Percentiles rank a stretch among this genome's conserved stretches.
phyloP scores from a whole-genome alignment of 2,888 invertebrate genomes.

The Ctena decussata region DNA sequence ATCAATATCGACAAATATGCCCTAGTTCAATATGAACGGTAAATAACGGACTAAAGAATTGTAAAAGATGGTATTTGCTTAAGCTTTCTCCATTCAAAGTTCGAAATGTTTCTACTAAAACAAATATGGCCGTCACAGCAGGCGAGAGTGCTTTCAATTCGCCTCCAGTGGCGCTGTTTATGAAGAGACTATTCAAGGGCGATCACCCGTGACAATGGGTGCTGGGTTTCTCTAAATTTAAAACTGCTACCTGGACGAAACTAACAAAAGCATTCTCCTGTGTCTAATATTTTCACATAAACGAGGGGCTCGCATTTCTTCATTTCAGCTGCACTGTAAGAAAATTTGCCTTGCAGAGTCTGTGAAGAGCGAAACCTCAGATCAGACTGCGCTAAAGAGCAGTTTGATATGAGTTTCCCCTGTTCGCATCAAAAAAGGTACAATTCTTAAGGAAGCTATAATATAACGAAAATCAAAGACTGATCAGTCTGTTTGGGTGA shows the following conservation, averaged over 20 bases:
- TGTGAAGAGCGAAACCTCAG: too few species aligned
- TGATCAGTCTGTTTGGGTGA: too few species aligned
- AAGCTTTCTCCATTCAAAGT: constrained; percentile 25
- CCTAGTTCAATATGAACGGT: constrained; percentile 25
- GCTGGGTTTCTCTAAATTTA: constrained; percentile 26
- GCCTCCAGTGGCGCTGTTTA: constrained; percentile 46
- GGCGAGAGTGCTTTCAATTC: constrained; percentile 36
- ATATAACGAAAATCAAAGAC: too few species aligned
- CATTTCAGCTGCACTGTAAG: too few species aligned
- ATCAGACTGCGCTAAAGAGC: too few species aligned
- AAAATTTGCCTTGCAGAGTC: too few species aligned
- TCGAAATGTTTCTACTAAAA: constrained; percentile 65
- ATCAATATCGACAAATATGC: constrained; percentile 14
- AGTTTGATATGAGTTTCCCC: too few species aligned
- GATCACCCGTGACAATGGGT: constrained; percentile 23
- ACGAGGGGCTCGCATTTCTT: not conserved
- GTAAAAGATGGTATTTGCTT: constrained; percentile 45
- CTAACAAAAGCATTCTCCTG: constrained; percentile 42
- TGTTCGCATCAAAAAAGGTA: too few species aligned
- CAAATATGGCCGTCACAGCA: constrained; percentile 56
- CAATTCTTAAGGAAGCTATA: too few species aligned
- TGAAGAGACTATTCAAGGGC: constrained; percentile 35
- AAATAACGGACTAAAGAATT: constrained; percentile 38
- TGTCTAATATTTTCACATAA: constrained; percentile 33
- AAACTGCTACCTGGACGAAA: constrained; percentile 43